Evolutionary conservation across 2,888 invertebrate genomes (phyloP).

Genomic region (Orthosia cruda): DNA sequence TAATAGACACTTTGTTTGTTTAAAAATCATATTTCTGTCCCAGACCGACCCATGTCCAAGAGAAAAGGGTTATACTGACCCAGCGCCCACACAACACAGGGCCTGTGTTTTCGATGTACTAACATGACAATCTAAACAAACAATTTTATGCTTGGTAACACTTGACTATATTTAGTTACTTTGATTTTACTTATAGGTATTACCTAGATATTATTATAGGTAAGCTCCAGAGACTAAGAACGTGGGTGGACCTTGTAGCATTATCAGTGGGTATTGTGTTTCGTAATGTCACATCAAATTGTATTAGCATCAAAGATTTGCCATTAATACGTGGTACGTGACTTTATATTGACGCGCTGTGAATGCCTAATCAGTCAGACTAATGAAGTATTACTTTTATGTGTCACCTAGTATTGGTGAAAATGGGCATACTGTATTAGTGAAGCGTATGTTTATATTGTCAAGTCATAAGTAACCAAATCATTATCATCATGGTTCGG

Average conservation of each 20-base stretch:
- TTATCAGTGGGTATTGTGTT: constrained; percentile 2
- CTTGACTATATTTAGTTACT: not conserved
- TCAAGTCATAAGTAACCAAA: not conserved
- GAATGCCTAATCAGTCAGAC: not conserved
- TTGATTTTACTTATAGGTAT: not conserved
- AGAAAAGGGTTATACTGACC: constrained; percentile 8
- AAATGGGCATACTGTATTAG: too few species aligned
- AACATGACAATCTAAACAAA: constrained; percentile 4
- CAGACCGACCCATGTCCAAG: constrained; percentile 2
- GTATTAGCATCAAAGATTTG: constrained; percentile 13
- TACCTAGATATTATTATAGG: not conserved
- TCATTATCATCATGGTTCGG: too few species aligned
- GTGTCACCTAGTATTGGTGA: not conserved
- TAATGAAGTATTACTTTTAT: constrained; percentile 1
- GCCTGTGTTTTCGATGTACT: not conserved
- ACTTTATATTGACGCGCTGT: not conserved
- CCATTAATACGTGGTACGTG: constrained; percentile 13
- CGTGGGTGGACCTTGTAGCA: not conserved
- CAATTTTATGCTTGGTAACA: constrained; percentile 5
- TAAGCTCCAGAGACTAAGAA: not conserved
- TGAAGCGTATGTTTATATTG: not conserved
- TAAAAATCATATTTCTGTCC: constrained; percentile 15
- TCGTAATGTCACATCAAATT: constrained; percentile 4
- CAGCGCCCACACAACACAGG: too few species aligned
- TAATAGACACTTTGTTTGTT: constrained; percentile 14